These are phyloP conservation scores for Antechinus stuartii DNA, from an alignment of 2,113 vertebrate genomes.

Conservation along the genomic window DNA sequence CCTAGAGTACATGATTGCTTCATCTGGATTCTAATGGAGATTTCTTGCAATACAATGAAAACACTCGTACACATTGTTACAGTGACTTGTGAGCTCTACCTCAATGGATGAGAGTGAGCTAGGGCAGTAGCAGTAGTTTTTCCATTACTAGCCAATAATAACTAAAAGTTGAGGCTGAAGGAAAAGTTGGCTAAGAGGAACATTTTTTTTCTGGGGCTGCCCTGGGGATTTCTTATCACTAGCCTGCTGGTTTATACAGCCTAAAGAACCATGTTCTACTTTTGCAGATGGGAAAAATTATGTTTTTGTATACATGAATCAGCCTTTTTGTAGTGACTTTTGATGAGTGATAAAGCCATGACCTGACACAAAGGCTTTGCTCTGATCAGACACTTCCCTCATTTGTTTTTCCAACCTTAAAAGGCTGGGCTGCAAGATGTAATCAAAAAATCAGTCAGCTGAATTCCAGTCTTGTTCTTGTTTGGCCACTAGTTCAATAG, in stretches of 20 bases:
- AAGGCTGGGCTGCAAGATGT: slow-evolving; percentile 32
- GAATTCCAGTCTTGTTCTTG: background rate
- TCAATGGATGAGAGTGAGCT: background rate
- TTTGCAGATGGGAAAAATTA: background rate
- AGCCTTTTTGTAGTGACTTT: background rate
- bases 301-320: background rate
- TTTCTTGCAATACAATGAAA: background rate
- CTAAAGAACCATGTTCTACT: background rate
- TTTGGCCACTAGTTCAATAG: background rate
- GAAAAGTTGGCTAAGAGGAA: background rate
- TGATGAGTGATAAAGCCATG: background rate
- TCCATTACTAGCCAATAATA: background rate
- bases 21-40: background rate
- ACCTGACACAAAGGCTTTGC: background rate
- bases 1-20: background rate
- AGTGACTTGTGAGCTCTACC: background rate
- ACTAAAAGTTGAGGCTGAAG: background rate
- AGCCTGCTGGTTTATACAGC: background rate
- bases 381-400: background rate
- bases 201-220: background rate
- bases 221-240: background rate
- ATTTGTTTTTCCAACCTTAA: slow-evolving; percentile 18
- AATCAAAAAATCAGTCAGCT: background rate
- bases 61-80: background rate
- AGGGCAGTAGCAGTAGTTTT: background rate